Base-by-base conservation (phyloP, 2,888 invertebrate genomes). In the Erebia aethiops region DNA sequence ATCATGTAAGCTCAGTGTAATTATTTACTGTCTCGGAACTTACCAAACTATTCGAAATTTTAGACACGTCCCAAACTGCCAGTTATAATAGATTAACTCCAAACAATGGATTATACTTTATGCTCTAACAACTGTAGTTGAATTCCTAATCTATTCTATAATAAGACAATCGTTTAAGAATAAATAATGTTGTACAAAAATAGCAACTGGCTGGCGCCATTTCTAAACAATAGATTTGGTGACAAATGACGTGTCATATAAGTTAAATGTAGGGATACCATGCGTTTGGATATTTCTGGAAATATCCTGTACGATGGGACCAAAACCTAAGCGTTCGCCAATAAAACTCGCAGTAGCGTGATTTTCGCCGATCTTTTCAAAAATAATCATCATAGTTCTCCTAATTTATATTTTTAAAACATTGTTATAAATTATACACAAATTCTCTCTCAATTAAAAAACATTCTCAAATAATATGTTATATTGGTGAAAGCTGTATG, bases 221-320 rank as follows among this genome's bases (percentile, higher is more conserved):
- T 64, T 63, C 16, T 52, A 56, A 84, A 85, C 84, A 85, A 87
- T 85, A 80, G 82, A 82, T 85, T 82, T 78, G 75, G 80, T 77
- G 77, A 82, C 83, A 84, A 82, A 83, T 80, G 80, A 77, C 77
- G 81, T 78, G 82, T 81, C 85, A 89, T 35, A 35, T 35, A 35
- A 1, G 35, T 35, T 35, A 7, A 35, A 35, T 84, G 86, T 16
- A 60, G 35, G 4, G 41, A 16, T 41, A 60, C 60, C 41, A 60
- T 41, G 78, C 84, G 85, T 86, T 84, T 79, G 71, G 73, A 43
- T 75, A 10, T 16, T 41, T n/a, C 8, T 0, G 41, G 41, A 43
- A 16, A 16, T 41, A 35, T 60, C 14, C 18, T 54, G 18, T 54
- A 11, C 0, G 14, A 13, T 13, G 51, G n/a, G 18, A 35, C 35